Percentiles rank a stretch among this genome's conserved stretches.
phyloP scores from a whole-genome alignment of 1,140 invertebrate species.

The Ctenoplectra terminalis region DNA sequence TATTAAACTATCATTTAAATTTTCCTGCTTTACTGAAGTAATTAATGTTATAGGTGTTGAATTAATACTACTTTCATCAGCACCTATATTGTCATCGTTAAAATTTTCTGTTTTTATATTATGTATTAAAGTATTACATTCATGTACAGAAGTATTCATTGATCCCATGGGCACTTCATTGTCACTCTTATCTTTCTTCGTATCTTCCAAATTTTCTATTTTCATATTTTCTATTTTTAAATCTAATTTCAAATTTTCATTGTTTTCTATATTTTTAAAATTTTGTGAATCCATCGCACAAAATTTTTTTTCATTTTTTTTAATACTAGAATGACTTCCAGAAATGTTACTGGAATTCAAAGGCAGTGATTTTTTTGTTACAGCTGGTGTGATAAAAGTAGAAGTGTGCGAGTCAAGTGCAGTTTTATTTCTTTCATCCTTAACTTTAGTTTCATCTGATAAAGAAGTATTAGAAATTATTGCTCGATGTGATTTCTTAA shows the following conservation, averaged over 20 bases:
- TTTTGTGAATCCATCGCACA: background rate
- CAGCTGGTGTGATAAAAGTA: constrained; percentile 35
- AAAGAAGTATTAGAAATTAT: background rate
- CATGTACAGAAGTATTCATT: background rate
- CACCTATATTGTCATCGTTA: background rate
- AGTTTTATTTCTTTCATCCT: background rate
- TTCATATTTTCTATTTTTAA: background rate
- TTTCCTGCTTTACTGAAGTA: background rate
- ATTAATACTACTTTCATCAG: background rate
- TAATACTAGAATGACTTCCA: background rate
- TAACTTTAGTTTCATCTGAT: background rate
- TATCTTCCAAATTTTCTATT: background rate
- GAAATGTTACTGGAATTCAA: constrained; percentile 4
- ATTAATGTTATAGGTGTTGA: too few species aligned
- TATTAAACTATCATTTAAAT: background rate
- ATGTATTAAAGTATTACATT: background rate
- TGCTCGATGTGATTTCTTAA: background rate
- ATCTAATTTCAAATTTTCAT: background rate
- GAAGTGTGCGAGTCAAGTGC: background rate
- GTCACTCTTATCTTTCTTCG: background rate
- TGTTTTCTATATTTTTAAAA: constrained; percentile 1
- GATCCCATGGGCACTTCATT: background rate
- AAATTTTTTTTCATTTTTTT: background rate
- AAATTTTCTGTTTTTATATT: background rate
- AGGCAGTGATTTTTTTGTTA: constrained; percentile 45